A percentile compares a stretch with the other conserved stretches of the same genome.
These are phyloP conservation scores for Tonatia bakeri DNA, from an alignment of 2,113 vertebrate genomes.

Conservation along the genomic window DNA sequence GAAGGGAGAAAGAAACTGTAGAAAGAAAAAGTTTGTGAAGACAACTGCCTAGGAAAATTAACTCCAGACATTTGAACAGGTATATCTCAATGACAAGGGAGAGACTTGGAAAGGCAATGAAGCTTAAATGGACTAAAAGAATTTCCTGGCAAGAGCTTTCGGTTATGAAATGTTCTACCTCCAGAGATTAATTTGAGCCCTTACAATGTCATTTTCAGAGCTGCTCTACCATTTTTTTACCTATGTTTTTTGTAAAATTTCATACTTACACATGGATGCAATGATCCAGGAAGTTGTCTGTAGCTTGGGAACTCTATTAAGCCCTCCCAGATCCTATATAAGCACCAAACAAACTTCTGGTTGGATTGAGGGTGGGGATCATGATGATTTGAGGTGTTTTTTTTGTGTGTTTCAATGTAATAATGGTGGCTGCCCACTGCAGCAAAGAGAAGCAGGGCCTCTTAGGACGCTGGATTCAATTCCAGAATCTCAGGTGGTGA, in stretches of 20 bases:
- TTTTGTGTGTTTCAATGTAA: neutral
- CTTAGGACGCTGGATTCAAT: neutral
- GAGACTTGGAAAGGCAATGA: neutral
- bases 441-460: neutral
- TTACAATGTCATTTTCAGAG: constrained; percentile 4
- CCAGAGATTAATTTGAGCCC: neutral
- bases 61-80: neutral
- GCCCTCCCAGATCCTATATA: neutral
- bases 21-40: neutral
- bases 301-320: neutral
- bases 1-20: neutral
- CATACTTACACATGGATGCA: neutral
- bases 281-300: neutral
- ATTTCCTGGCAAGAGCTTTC: neutral
- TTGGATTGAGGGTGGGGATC: fast-evolving
- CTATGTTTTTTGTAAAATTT: neutral
- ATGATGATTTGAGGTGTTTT: neutral
- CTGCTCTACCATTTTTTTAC: neutral
- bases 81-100: neutral
- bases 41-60: neutral
- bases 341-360: neutral
- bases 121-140: neutral
- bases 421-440: neutral
- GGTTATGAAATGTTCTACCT: neutral
- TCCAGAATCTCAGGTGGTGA: neutral